Base-by-base conservation (phyloP, 2,113 vertebrate genomes). In the Pogona vitticeps region DNA sequence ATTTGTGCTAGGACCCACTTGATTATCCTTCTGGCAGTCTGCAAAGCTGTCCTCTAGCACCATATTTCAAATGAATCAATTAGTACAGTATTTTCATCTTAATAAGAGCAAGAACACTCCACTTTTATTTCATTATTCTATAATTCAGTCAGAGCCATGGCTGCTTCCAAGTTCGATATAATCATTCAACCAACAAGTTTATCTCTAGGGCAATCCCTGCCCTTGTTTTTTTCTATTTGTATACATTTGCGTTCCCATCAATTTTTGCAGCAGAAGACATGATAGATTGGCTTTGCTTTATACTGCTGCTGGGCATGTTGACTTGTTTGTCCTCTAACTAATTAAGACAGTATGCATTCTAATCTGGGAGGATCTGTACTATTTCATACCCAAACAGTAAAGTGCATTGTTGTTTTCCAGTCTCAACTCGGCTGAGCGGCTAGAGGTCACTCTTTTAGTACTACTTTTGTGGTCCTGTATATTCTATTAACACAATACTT, bases 181-280 rank as follows among this genome's bases (percentile, higher is more conserved):
- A 40, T 76, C 73, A 87, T 26, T 76, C 72, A 87, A 15, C 42
- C 70, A 73, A 76, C 72, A 82, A 52, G 76, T 82, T 67, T 82
- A 76, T 70, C 58, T 82, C 46, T 76, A 38, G 15, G 33, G 26
- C 80, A 68, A 68, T 58, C 33, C 46, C n/a, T 86, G 76, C 17
- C 63, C 76, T 79, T 85, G 40, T 9, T 73, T 73, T 21, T 63
- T 46, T 77, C 59, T 18, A 12, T 83, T 73, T 33, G n/a, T 68
- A 8, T 42, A 38, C 31, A 1, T 59, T 79, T 42, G 46, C 33
- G 77, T 61, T 6, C 9, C 56, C 68, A n/a, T 73, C 38, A 72
- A 23, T 80, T 72, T 59, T 52, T 61, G 17, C 21, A 86, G 31
- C 3, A 71, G 68, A n/a, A 33, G 13, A 80, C 72, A 36, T 80